Evolutionary conservation across 2,113 vertebrate genomes (phyloP).

Genomic region (Menura novaehollandiae): DNA sequence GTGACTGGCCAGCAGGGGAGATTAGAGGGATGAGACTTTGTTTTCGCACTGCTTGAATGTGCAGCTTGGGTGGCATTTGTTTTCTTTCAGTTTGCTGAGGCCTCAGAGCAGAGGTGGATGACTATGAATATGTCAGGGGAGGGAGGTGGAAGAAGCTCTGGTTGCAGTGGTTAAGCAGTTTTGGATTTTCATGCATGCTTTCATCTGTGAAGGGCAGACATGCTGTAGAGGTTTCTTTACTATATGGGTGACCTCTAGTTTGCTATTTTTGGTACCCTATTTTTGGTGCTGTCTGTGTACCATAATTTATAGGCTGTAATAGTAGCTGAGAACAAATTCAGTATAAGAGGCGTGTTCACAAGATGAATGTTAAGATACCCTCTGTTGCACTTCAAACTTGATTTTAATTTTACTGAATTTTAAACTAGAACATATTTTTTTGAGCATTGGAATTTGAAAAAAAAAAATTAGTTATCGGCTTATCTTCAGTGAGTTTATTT

Average conservation of each 20-base stretch:
- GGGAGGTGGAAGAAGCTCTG: background rate
- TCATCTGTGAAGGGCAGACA: constrained; percentile 6
- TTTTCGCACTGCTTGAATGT: background rate
- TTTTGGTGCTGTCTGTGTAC: background rate
- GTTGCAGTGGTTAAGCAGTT: background rate
- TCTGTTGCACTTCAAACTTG: background rate
- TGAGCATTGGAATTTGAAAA: background rate
- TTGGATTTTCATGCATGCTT: background rate
- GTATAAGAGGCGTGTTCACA: background rate
- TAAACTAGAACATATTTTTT: background rate
- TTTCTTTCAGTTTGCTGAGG: background rate
- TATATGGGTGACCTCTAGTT: background rate
- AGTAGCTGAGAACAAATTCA: background rate
- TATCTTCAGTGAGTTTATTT: background rate
- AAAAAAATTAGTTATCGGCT: background rate
- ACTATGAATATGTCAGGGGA: background rate
- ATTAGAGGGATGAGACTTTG: background rate
- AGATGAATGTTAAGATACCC: background rate
- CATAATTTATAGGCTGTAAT: background rate
- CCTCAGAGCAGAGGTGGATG: background rate
- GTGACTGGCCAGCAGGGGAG: no score
- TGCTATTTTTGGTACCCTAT: background rate
- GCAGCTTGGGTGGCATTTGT: background rate
- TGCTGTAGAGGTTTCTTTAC: background rate
- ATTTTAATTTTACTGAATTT: constrained; percentile 10